These are phyloP conservation scores for Misgurnus anguillicaudatus DNA, from an alignment of 2,113 vertebrate genomes.

Conservation along the genomic window DNA sequence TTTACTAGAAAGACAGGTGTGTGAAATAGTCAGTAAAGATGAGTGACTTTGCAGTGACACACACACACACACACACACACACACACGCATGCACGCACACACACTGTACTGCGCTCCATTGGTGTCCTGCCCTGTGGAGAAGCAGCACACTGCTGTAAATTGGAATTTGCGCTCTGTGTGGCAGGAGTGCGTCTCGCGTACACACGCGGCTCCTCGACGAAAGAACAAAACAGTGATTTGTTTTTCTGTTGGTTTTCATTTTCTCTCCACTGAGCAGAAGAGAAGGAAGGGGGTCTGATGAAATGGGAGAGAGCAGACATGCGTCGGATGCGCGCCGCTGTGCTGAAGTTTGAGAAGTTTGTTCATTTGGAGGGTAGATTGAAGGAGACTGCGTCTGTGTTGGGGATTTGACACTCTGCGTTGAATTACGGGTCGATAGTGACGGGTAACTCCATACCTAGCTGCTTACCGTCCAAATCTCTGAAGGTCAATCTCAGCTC, in stretches of 20 bases:
- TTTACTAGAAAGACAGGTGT: slow-evolving; percentile 25
- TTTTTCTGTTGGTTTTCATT: slow-evolving; percentile 45
- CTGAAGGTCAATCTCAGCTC: not conserved
- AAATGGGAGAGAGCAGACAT: not conserved
- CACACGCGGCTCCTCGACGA: not conserved
- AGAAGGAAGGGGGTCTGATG: not conserved
- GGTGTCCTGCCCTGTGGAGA: slow-evolving; percentile 24
- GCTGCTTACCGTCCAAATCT: not conserved
- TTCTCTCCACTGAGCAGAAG: slow-evolving; percentile 14
- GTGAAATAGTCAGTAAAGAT: slow-evolving; percentile 32
- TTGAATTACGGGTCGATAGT: slow-evolving; percentile 11
- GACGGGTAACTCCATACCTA: not conserved
- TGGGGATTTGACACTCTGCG: not conserved
- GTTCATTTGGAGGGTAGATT: not conserved
- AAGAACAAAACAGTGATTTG: slow-evolving; percentile 41
- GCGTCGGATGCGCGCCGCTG: not conserved
- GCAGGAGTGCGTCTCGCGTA: not conserved
- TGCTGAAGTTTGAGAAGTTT: slow-evolving; percentile 23
- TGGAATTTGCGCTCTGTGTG: slow-evolving; percentile 35
- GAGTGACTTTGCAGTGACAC: slow-evolving; percentile 27
- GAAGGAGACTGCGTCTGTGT: slow-evolving; percentile 29
- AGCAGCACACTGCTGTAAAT: slow-evolving; percentile 35
- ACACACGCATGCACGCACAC: slow-evolving; percentile 7
- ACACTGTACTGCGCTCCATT: not conserved
- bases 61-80: not conserved